Evolutionary conservation across 2,888 invertebrate species (phyloP).

Genomic region (Nipponacmea schrenckii): DNA sequence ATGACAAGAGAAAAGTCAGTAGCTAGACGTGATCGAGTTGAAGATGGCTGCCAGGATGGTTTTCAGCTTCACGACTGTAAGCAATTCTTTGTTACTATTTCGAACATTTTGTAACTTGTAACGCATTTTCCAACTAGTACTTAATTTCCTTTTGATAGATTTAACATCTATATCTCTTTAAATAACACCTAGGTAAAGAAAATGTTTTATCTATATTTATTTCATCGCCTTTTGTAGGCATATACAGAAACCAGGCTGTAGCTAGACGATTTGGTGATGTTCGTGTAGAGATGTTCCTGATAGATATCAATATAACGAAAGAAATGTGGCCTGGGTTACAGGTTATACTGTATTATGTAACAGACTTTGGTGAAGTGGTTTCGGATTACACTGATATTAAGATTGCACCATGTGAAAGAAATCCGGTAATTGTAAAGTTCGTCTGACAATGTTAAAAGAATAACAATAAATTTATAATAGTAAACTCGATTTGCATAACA

Average conservation of each 20-base stretch:
- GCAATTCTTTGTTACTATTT: not conserved
- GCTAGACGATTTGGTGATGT: not conserved
- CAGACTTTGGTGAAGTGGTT: constrained; percentile 12
- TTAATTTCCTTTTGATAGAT: too few relatives aligned
- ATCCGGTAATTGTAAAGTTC: not conserved
- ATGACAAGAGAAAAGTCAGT: not conserved
- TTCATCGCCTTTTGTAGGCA: not conserved
- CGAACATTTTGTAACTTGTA: too few relatives aligned
- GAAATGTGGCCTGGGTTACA: constrained; percentile 3
- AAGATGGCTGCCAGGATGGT: not conserved
- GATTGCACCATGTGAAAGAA: not conserved
- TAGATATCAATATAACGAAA: not conserved
- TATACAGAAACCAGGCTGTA: not conserved
- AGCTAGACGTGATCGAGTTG: not conserved
- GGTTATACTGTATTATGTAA: constrained; percentile 12
- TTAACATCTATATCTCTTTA: too few relatives aligned
- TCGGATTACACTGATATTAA: constrained; percentile 1
- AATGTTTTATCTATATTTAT: too few relatives aligned
- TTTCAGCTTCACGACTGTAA: not conserved
- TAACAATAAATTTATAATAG: too few relatives aligned
- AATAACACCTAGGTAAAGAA: too few relatives aligned
- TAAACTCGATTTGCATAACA: too few relatives aligned
- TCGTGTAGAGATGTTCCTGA: not conserved
- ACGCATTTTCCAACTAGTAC: too few relatives aligned
- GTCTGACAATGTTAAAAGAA: too few relatives aligned